Evolutionary conservation across 2,797 vertebrate genomes (phyloP).

Genomic region (Tokudaia muenninki): DNA sequence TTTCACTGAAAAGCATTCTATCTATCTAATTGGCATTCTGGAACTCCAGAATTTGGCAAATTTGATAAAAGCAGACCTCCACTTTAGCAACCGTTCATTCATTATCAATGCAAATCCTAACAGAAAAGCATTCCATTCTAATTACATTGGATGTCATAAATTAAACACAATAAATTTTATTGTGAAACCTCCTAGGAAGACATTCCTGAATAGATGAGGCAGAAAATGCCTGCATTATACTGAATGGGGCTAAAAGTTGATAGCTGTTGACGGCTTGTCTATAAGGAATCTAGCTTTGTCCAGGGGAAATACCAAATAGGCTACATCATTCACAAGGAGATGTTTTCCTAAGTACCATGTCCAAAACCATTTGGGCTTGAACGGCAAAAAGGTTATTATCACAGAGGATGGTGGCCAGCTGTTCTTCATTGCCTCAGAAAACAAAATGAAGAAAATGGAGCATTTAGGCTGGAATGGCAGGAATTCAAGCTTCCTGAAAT

Average conservation of each 20-base stretch:
- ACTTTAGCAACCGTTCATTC: constrained; percentile 62
- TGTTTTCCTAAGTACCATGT: constrained; percentile 76
- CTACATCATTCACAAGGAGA: constrained; percentile 76
- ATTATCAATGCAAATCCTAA: constrained; percentile 74
- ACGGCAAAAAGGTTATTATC: constrained; percentile 70
- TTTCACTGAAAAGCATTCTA: background rate
- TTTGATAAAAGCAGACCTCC: constrained; percentile 50
- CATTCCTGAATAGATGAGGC: constrained; percentile 76
- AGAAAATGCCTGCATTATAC: constrained; percentile 82
- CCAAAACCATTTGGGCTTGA: constrained; percentile 71
- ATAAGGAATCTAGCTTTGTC: constrained; percentile 77
- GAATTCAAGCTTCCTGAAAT: constrained; percentile 75
- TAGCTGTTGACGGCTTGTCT: constrained; percentile 51
- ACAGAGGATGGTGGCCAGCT: constrained; percentile 72
- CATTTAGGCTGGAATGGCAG: constrained; percentile 55
- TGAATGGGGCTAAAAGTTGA: constrained; percentile 74
- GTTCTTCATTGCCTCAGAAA: constrained; percentile 66
- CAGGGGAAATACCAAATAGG: constrained; percentile 80
- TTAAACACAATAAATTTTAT: constrained; percentile 82
- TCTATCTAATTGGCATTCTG: constrained; percentile 7
- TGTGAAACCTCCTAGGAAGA: constrained; percentile 79
- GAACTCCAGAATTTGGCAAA: constrained; percentile 67
- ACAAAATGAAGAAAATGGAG: constrained; percentile 8
- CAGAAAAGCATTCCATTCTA: constrained; percentile 78
- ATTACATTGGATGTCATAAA: constrained; percentile 76